Conservation (phyloP, 1,140 invertebrate genomes). For the Eumeta japonica region DNA sequence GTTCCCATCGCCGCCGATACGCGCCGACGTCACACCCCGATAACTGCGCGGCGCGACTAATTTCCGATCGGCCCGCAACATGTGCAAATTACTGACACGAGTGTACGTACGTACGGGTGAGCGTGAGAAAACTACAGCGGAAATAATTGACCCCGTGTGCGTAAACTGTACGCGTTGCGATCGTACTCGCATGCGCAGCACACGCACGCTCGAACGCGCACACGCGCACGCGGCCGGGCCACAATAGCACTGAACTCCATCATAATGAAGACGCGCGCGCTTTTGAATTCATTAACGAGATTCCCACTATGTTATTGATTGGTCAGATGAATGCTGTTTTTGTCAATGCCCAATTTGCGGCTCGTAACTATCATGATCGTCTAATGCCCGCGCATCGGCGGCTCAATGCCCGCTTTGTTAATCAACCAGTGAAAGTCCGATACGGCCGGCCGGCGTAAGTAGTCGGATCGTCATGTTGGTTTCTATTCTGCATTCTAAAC, state of each 20-base stretch:
- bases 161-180: constrained; percentile 19
- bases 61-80: constrained; percentile 34
- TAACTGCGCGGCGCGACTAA: constrained; percentile 39
- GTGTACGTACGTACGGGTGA: constrained; percentile 28
- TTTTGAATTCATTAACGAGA: constrained; percentile 48
- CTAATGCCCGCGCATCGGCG: no score
- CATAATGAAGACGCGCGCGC: constrained; percentile 42
- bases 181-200: constrained; percentile 10
- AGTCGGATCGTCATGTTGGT: no score
- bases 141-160: constrained; percentile 29
- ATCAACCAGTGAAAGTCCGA: no score
- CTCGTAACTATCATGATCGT: constrained; percentile 25
- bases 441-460: no score
- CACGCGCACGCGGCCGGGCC: background rate
- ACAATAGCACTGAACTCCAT: constrained; percentile 9
- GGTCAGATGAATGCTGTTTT: constrained; percentile 23
- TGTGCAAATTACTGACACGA: constrained; percentile 43
- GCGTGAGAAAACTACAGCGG: constrained; percentile 48
- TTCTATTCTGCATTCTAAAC: no score
- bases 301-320: constrained; percentile 38
- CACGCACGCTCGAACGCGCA: constrained; percentile 12
- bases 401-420: no score
- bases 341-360: constrained; percentile 32
- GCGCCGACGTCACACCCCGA: constrained; percentile 23
- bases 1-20: constrained; percentile 36